These are phyloP conservation scores for Condylura cristata DNA, from an alignment of 2,113 vertebrate genomes.

Conservation along the genomic window DNA sequence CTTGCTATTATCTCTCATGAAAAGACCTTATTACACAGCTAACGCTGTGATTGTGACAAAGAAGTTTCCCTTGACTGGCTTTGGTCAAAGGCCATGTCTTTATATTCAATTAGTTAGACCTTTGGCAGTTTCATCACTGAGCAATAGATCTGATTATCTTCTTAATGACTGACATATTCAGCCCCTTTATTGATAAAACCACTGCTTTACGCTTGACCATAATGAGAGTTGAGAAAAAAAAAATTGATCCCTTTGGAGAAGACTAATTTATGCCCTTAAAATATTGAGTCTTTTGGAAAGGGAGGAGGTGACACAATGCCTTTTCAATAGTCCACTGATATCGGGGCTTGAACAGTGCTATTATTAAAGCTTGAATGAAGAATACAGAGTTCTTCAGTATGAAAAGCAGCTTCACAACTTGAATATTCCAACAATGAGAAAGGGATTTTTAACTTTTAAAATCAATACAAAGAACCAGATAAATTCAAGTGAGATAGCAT, in stretches of 20 bases:
- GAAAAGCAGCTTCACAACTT: not conserved
- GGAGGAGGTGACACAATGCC: not conserved
- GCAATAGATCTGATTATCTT: slow-evolving; percentile 59
- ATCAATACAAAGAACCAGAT: not conserved
- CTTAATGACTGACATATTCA: slow-evolving; percentile 32
- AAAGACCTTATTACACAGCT: not conserved
- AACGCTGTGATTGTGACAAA: not conserved
- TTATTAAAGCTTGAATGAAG: not conserved
- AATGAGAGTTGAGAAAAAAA: slow-evolving; percentile 48
- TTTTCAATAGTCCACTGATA: not conserved
- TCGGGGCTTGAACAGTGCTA: not conserved
- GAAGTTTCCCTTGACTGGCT: slow-evolving; percentile 55
- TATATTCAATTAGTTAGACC: slow-evolving; percentile 56
- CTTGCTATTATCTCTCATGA: not conserved
- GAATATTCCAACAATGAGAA: not conserved
- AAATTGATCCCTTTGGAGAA: slow-evolving; percentile 48
- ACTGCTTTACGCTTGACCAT: not conserved
- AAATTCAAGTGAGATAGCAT: not conserved
- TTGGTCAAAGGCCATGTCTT: slow-evolving; percentile 66
- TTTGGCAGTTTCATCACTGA: slow-evolving; percentile 55
- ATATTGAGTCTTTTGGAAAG: slow-evolving; percentile 9
- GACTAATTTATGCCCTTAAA: slow-evolving; percentile 50
- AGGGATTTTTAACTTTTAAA: not conserved
- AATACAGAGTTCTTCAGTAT: not conserved
- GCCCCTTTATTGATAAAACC: slow-evolving; percentile 63